Evolutionary conservation across 2,888 invertebrate species (phyloP), one percentile per base, ranked within the genome.

Genomic region (Marasmarcha lunaedactyla): DNA sequence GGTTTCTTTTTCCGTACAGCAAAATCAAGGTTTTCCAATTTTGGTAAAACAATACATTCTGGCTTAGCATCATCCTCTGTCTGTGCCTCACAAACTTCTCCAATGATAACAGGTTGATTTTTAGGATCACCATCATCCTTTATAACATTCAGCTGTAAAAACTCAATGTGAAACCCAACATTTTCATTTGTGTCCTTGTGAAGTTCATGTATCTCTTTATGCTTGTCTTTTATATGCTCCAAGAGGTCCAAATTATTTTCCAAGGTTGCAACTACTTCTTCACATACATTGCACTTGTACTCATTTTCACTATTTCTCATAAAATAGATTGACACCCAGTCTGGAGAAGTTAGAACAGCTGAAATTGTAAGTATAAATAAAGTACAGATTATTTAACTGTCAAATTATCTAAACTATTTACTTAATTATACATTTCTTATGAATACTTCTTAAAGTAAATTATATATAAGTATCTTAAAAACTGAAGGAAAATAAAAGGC

Each of bases 141-240:
- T 44, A 71, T 45, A 40, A 66, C 59, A 47, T 71, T 72, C 12
- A 77, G 51, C 42, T 77, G 65, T 3, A 81, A 54, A 44, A 79
- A 79, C 46, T 79, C 79, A 20, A 83, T 78, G 35, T 69, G 73
- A 44, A 74, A 83, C 1, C 79, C 76, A 0, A 77, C 67, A 0
- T 63, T 60, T 4, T 67, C 61, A 14, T 76, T 71, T 0, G 69
- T 61, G 42, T 68, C 67, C 44, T 73, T 78, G 35, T 83, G 81
- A 0, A 83, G 54, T 0, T 73, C 68, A 15, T 67, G 64, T 1
- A 83, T 61, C 37, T 77, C 78, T 38, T 61, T 67, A 38, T 81
- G 81, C 1, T 41, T 43, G 1, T 35, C 33, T 46, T 63, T 59
- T 34, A 81, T 58, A 42, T 81, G 81, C 0, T 65, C 49, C 2